Percentiles rank a stretch among this genome's conserved stretches.
Evolutionary conservation across 2,113 vertebrate genomes (phyloP).

Genomic region (Ceuthmochares aereus): DNA sequence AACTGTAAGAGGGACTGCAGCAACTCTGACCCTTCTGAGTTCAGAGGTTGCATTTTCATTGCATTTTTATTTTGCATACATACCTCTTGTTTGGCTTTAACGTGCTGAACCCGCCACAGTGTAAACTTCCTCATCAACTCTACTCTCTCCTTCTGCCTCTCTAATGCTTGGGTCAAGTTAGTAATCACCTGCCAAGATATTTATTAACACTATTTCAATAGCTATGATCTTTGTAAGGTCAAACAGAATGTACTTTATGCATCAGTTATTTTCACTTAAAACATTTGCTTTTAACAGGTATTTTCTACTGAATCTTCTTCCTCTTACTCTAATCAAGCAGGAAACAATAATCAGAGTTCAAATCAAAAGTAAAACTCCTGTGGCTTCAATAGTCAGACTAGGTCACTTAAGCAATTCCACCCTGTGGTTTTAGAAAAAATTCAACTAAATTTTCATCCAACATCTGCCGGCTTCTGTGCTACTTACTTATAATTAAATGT

Average conservation of each 20-base stretch:
- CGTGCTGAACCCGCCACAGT: constrained; percentile 86
- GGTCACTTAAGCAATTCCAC: not conserved
- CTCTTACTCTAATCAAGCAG: not conserved
- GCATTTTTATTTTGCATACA: not conserved
- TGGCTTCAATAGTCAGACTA: not conserved
- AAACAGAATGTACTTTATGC: not conserved
- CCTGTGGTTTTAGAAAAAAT: not conserved
- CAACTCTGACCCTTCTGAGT: not conserved
- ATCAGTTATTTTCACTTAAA: not conserved
- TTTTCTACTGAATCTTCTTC: not conserved
- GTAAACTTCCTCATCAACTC: constrained; percentile 89
- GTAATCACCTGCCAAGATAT: constrained; percentile 84
- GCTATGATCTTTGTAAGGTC: not conserved
- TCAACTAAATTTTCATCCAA: not conserved
- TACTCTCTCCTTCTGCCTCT: constrained; percentile 88
- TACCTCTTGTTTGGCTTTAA: constrained; percentile 87
- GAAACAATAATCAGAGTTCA: not conserved
- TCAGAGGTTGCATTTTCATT: not conserved
- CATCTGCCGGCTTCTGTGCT: not conserved
- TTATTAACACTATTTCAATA: not conserved
- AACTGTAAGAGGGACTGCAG: not conserved
- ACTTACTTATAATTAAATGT: not conserved
- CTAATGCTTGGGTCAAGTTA: constrained; percentile 85
- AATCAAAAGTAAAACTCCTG: not conserved
- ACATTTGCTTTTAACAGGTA: not conserved